A percentile compares a stretch with the other conserved stretches of the same genome.
These are phyloP conservation scores for Lumbricus terrestris DNA, from an alignment of 2,888 invertebrate genomes.

Conservation along the genomic window DNA sequence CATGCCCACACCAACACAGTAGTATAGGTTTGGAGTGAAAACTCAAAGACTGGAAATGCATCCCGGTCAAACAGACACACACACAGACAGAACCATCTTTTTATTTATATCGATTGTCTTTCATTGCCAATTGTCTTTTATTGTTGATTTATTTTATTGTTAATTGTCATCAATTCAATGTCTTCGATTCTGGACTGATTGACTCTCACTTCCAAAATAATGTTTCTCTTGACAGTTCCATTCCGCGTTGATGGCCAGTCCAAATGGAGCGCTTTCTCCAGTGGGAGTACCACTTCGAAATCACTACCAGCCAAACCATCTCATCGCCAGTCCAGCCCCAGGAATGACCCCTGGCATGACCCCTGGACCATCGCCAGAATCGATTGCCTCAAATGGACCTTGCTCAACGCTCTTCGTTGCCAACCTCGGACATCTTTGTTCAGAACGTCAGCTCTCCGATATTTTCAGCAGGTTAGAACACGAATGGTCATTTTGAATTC, in stretches of 20 bases:
- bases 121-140: background rate
- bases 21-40: too few species aligned
- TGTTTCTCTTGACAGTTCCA: background rate
- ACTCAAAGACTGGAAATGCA: too few species aligned
- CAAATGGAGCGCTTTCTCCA: background rate
- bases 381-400: constrained; percentile 62
- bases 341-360: background rate
- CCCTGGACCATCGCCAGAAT: background rate
- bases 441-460: constrained; percentile 96
- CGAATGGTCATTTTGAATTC: too few species aligned
- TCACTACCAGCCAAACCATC: background rate
- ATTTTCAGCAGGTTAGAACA: constrained; percentile 85
- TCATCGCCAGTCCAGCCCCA: background rate
- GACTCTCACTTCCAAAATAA: background rate
- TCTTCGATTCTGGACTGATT: background rate
- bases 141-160: background rate
- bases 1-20: too few species aligned
- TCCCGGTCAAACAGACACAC: too few species aligned
- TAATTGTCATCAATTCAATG: background rate
- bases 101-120: too few species aligned
- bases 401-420: constrained; percentile 98
- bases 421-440: constrained; percentile 94
- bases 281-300: background rate
- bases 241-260: background rate
- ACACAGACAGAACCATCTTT: too few species aligned